A percentile compares a stretch with the other conserved stretches of the same genome.
phyloP scores from a whole-genome alignment of 2,797 vertebrate species.

The Paramormyrops hopkinsi region DNA sequence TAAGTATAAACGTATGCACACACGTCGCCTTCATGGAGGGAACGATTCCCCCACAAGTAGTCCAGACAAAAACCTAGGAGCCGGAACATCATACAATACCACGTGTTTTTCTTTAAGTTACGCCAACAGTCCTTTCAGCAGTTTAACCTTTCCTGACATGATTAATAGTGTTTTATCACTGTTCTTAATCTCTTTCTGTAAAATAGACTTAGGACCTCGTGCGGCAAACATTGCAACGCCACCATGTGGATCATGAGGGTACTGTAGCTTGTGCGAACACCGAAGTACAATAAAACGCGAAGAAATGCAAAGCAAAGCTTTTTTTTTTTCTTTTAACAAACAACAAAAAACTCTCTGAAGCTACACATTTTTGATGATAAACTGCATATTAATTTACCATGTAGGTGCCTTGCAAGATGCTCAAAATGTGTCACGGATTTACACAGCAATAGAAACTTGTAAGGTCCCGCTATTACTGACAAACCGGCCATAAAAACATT shows the following conservation, averaged over 20 bases:
- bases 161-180: background rate
- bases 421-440: background rate
- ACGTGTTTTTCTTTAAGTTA: background rate
- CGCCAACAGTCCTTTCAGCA: background rate
- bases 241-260: constrained; percentile 35
- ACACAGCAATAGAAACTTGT: background rate
- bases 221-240: constrained; percentile 29
- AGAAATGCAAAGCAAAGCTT: background rate
- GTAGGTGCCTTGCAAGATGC: background rate
- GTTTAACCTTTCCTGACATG: background rate
- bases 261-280: constrained; percentile 21
- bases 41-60: background rate
- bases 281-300: background rate
- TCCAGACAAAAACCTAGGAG: background rate
- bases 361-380: background rate
- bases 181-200: background rate
- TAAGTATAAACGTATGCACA: background rate
- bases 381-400: background rate
- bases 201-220: background rate
- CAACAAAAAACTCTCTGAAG: background rate
- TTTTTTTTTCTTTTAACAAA: too few species aligned
- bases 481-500: background rate
- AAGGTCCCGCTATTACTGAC: background rate
- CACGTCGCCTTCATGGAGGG: background rate
- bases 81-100: background rate